phyloP scores from a whole-genome alignment of 37 sponge, comb jelly and placozoan genomes.

The Lycopodina hypogea region DNA sequence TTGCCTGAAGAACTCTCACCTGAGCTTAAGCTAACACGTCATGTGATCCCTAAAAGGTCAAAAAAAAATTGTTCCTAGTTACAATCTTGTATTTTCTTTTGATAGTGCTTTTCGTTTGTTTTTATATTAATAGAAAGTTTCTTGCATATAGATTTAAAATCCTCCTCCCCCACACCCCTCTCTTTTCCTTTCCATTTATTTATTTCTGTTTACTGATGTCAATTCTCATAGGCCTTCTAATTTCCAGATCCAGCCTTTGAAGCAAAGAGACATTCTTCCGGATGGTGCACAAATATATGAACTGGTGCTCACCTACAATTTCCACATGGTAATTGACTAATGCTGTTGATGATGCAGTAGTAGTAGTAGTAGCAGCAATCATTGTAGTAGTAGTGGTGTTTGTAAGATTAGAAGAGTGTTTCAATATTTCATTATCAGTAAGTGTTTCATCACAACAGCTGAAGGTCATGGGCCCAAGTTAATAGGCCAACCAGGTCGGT shows the following conservation, averaged over 20 bases:
- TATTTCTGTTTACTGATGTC: too few species aligned
- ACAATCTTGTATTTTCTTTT: background rate
- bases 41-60: slow-evolving; percentile 51
- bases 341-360: background rate
- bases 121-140: too few species aligned
- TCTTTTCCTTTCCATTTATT: too few species aligned
- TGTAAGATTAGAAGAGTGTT: too few species aligned
- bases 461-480: too few species aligned
- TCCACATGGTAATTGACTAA: slow-evolving; percentile 57
- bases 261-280: slow-evolving; percentile 54
- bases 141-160: too few species aligned
- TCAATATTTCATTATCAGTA: too few species aligned
- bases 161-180: too few species aligned
- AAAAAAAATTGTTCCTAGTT: background rate
- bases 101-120: background rate
- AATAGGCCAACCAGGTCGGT: too few species aligned
- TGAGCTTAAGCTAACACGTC: slow-evolving; percentile 72
- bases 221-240: slow-evolving; percentile 47
- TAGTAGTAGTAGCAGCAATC: too few species aligned
- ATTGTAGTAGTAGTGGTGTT: too few species aligned
- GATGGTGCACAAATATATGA: slow-evolving; percentile 60
- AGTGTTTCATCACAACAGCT: too few species aligned
- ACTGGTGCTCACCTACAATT: slow-evolving; percentile 67
- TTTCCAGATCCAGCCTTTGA: slow-evolving; percentile 50
- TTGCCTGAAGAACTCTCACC: slow-evolving; percentile 58